Evolutionary conservation across 2,113 vertebrate species (phyloP).

Genomic region (Lophura nycthemera): DNA sequence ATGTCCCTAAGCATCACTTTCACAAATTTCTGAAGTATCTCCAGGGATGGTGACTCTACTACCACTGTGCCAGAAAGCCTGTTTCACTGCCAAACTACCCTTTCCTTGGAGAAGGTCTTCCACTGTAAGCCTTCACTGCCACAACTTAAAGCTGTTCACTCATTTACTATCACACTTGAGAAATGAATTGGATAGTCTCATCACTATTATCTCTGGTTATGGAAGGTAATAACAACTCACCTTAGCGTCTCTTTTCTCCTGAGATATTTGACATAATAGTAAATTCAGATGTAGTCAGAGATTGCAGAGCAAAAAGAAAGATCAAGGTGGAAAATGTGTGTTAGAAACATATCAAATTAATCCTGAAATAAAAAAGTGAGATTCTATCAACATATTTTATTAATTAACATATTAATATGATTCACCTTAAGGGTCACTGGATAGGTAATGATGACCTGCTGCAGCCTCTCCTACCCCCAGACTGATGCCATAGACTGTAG

Average conservation of each 20-base stretch:
- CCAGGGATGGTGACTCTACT: not conserved
- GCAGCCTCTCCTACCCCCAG: not conserved
- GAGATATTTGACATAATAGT: not conserved
- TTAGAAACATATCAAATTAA: not conserved
- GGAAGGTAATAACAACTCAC: too few relatives aligned
- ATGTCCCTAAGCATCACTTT: not conserved
- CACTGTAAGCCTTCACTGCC: not conserved
- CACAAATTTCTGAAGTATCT: not conserved
- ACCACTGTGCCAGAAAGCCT: not conserved
- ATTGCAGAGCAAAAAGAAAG: not conserved
- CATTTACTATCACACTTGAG: not conserved
- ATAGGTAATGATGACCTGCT: not conserved
- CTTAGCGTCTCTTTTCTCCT: too few relatives aligned
- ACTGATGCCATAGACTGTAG: not conserved
- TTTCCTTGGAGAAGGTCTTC: not conserved
- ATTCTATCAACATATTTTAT: not conserved
- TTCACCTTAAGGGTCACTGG: not conserved
- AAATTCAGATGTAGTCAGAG: not conserved
- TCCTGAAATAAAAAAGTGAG: not conserved
- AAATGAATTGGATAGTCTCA: not conserved
- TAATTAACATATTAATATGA: not conserved
- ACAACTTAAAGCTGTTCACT: not conserved
- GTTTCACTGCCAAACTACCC: not conserved
- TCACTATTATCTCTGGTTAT: not conserved
- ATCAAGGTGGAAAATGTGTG: fast-evolving